Percentiles rank a stretch among this genome's conserved stretches.
These are phyloP conservation scores for Novumbra hubbsi DNA, from an alignment of 2,797 vertebrate species.

Conservation along the genomic window DNA sequence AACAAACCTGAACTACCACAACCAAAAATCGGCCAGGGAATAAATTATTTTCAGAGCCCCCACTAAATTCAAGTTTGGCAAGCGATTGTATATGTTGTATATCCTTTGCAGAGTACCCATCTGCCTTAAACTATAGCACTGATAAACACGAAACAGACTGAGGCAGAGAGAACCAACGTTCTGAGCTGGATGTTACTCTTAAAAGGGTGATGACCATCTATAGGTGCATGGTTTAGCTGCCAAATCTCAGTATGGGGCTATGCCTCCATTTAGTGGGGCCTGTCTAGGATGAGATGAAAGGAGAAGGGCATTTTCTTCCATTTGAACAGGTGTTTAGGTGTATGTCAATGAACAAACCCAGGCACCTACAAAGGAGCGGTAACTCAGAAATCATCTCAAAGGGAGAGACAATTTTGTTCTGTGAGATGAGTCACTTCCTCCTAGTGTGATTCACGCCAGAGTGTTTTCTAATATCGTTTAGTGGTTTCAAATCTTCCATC, in stretches of 20 bases:
- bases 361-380: constrained; percentile 39
- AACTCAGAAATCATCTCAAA: not conserved
- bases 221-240: constrained; percentile 26
- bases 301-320: not conserved
- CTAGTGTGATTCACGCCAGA: not conserved
- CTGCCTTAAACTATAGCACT: too few relatives aligned
- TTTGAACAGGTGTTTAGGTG: constrained; percentile 42
- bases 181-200: constrained; percentile 38
- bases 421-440: not conserved
- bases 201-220: constrained; percentile 30
- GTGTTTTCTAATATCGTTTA: not conserved
- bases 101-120: too few relatives aligned
- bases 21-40: constrained; percentile 32
- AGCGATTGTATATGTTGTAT: too few relatives aligned
- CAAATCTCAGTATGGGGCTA: constrained; percentile 33
- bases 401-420: not conserved
- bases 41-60: not conserved
- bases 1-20: not conserved
- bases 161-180: constrained; percentile 34
- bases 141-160: constrained; percentile 56
- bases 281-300: not conserved
- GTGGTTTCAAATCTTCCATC: not conserved
- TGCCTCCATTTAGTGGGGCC: constrained; percentile 4
- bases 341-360: constrained; percentile 35
- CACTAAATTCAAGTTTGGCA: constrained; percentile 20